Base-by-base conservation (phyloP, 2,113 vertebrate species). In the Engraulis encrasicolus region DNA sequence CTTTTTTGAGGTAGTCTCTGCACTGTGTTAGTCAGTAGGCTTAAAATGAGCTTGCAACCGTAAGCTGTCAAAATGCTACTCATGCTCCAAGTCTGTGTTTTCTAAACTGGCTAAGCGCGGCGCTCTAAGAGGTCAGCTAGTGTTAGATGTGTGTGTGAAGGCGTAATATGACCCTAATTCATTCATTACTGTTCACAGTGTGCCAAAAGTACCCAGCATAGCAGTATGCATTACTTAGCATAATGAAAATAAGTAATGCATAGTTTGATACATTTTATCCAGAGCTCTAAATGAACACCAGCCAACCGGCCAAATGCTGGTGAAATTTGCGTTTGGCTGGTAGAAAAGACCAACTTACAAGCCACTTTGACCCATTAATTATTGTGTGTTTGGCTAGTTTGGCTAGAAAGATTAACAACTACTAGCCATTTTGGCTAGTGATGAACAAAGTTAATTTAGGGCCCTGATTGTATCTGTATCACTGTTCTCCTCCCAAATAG, bases 141-240 rank as follows among this genome's bases (percentile, higher is more conserved):
- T 74, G 11, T 74, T 31, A 31, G 17, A 31, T 74, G 14, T 74
- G 27, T 71, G 27, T 34, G 66, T 34, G 1, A 34, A 74, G 66
- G 66, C 66, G 17, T 31, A 74, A 34, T 74, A 34, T 74, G 31
- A 31, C 17, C 31, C 66, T 18, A 74, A 34, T 74, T 74, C 27
- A 74, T 17, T 74, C 9, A 14, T 74, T 23, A 74, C 66, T 34
- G 6, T 66, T 66, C n/a, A n/a, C 66, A 2, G 11, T 74, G 66
- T 74, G 66, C 66, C 66, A 74, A 74, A 74, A 74, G 66, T 74
- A 74, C 31, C 66, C 66, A 74, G 15, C 66, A 74, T 31, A 17
- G 31, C 66, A 6, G 12, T 34, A 74, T 74, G 66, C 31, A 74
- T 74, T 74, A 34, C 27, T 36, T 17, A 6, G 14, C 23, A 14